A percentile compares a stretch with the other conserved stretches of the same genome.
phyloP scores from a whole-genome alignment of 2,113 vertebrate species.

The Corvus moneduloides region DNA sequence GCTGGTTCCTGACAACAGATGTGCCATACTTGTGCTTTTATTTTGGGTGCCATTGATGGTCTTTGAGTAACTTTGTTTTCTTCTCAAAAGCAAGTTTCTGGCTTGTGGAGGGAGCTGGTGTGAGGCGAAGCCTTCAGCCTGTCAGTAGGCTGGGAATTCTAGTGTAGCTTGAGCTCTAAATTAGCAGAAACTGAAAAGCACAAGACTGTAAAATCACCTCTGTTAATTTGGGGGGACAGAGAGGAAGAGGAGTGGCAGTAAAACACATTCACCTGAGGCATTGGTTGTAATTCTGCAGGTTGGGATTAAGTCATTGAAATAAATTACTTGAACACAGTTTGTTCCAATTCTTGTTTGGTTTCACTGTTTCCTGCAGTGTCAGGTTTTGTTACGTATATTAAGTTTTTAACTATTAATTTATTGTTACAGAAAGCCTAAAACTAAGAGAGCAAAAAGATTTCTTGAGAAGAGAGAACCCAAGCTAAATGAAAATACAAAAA shows the following conservation, averaged over 20 bases:
- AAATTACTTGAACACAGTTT: not conserved
- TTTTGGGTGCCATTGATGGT: fast-evolving
- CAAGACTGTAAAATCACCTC: not conserved
- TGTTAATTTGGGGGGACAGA: not conserved
- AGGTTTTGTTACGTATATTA: not conserved
- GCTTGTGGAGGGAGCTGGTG: not conserved
- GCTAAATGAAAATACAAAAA: slow-evolving; percentile 87
- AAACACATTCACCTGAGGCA: not conserved
- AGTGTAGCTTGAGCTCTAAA: not conserved
- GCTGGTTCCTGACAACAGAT: fast-evolving
- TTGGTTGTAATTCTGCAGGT: not conserved
- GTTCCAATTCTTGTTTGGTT: not conserved
- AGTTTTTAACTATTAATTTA: not conserved
- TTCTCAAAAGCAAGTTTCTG: not conserved
- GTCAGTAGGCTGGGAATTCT: not conserved
- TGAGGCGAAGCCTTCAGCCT: not conserved
- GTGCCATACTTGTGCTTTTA: fast-evolving
- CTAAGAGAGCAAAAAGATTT: slow-evolving; percentile 91
- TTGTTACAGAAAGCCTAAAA: slow-evolving; percentile 88
- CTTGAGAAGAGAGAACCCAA: slow-evolving; percentile 88
- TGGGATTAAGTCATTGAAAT: not conserved
- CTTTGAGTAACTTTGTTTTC: not conserved
- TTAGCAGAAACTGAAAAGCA: not conserved
- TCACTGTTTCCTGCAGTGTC: not conserved
- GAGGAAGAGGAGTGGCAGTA: not conserved